These are phyloP conservation scores for Leucophora obtusa DNA, from an alignment of 2,888 invertebrate genomes.

Conservation along the genomic window DNA sequence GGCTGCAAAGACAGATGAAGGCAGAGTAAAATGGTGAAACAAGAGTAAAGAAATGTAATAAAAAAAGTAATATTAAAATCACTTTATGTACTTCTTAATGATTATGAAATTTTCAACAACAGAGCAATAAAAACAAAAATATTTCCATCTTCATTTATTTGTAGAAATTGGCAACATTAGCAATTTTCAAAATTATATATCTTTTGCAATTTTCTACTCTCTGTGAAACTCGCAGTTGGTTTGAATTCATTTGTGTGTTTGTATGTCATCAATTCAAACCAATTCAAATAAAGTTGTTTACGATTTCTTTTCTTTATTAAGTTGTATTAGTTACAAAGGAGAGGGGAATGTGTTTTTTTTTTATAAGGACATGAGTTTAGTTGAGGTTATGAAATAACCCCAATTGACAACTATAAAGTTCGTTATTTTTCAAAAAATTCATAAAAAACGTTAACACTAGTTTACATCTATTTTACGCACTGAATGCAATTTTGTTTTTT, in stretches of 20 bases:
- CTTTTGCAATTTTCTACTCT: slow-evolving; percentile 9
- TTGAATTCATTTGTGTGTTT: not conserved
- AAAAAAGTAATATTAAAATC: not conserved
- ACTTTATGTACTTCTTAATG: not conserved
- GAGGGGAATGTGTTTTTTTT: no score
- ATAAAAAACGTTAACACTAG: no score
- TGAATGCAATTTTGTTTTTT: no score
- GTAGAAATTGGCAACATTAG: slow-evolving; percentile 11
- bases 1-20: slow-evolving; percentile 30
- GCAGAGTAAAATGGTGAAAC: not conserved
- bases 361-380: no score
- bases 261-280: slow-evolving; percentile 5
- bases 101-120: not conserved
- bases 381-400: no score
- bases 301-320: no score
- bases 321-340: no score
- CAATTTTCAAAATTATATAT: not conserved
- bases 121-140: not conserved
- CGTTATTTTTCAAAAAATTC: no score
- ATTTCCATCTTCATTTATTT: not conserved
- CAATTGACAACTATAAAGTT: no score
- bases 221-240: not conserved
- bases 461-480: no score
- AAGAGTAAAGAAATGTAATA: not conserved
- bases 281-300: not conserved